phyloP scores from a whole-genome alignment of 2,888 invertebrate genomes.

The Drosophila parthenogenetica region DNA sequence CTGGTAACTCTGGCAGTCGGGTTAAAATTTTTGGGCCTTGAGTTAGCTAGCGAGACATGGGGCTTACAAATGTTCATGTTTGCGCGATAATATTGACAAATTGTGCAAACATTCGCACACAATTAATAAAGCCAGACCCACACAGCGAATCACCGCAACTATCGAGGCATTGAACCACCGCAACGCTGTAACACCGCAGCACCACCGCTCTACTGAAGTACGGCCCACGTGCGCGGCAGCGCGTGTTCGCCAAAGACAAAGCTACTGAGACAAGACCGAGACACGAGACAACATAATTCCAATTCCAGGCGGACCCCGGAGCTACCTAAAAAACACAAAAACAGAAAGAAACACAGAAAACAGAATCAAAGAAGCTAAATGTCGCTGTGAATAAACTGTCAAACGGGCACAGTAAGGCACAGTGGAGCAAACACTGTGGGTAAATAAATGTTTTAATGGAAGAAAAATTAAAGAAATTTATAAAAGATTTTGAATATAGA shows the following conservation, averaged over 20 bases:
- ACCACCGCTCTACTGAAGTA: neutral
- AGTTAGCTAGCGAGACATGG: slow-evolving; percentile 3
- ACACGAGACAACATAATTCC: slow-evolving; percentile 77
- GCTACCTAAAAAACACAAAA: slow-evolving; percentile 49
- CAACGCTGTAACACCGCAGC: neutral
- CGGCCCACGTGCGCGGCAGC: slow-evolving; percentile 52
- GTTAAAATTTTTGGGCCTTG: slow-evolving; percentile 5
- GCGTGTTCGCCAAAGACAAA: slow-evolving; percentile 51
- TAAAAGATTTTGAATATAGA: too few species aligned
- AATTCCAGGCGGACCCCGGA: slow-evolving; percentile 44
- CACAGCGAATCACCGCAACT: slow-evolving; percentile 27
- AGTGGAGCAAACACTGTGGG: slow-evolving; percentile 12
- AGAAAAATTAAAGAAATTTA: too few species aligned
- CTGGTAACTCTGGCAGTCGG: slow-evolving; percentile 8
- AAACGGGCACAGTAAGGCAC: slow-evolving; percentile 27
- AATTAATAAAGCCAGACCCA: slow-evolving; percentile 73
- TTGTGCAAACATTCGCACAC: slow-evolving; percentile 81
- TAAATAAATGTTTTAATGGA: neutral
- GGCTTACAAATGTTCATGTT: slow-evolving; percentile 73
- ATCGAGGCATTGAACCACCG: slow-evolving; percentile 3
- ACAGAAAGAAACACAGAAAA: neutral
- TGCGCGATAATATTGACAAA: slow-evolving; percentile 80
- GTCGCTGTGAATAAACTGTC: slow-evolving; percentile 45
- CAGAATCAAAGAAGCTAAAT: slow-evolving; percentile 46
- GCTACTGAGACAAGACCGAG: slow-evolving; percentile 33